Base-by-base conservation (phyloP, 1,140 invertebrate genomes). In the Nasonia longicornis region DNA sequence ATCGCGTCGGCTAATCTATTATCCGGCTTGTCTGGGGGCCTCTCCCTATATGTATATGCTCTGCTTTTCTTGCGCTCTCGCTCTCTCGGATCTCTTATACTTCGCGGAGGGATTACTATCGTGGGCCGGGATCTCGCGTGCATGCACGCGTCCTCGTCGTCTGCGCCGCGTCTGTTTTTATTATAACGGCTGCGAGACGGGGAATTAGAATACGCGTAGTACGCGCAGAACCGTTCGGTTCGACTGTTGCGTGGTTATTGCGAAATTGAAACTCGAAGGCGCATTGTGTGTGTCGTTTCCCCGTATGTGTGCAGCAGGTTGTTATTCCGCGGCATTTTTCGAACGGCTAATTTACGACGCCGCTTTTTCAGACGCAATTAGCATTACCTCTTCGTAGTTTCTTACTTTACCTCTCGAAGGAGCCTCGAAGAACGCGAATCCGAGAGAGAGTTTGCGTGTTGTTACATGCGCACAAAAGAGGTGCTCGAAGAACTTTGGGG, bases 1-100 rank as follows among this genome's bases (percentile, higher is more conserved):
- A 86, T 86, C 85, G 80, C 29, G 26, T 42, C 8, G 72, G 75
- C 82, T 74, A 75, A 86, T 84, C 84, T 80, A 63, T 14, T 74
- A 52, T 74, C n/a, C 31, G 22, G 45, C 70, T 22, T 16, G 42
- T 11, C 45, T 12, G 22, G 45, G 29, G 72, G 48, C 72, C n/a
- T 48, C 26, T 22, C 75, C 64, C 31, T 63, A 63, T 67, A 29
- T 16, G 12, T 63, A 63, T 67, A 29, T 16, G 12, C 66, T 69
- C 64, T 8, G 76, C 82, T 77, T 78, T 70, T 71, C 31, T 52
- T 29, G 22, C 14, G 29, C 38, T 8, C 35, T 35, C n/a, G 22
- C 31, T 11, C 45, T 29, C 64, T 29, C 6, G 11, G 20, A 67
- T 67, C 64, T 31, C n/a, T 26, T 26, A 26, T 58, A n/a, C 16